Conservation (phyloP, 2,888 invertebrate species). For the Palloptera scutellata region DNA sequence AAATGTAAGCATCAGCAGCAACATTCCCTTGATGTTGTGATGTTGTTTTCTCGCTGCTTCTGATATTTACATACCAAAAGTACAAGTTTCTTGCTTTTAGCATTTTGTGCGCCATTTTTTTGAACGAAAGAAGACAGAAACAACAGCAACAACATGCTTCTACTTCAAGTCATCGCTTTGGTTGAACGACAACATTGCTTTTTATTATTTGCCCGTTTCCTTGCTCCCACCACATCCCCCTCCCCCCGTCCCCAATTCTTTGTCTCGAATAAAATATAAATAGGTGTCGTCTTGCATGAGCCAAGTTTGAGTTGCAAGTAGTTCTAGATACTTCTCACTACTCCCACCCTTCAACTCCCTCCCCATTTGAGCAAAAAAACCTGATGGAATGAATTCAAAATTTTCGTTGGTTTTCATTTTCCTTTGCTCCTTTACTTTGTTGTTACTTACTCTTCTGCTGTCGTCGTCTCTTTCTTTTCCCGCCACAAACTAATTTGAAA, state of each 20-base stretch:
- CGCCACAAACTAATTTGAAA: constrained; percentile 51
- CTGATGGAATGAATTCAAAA: constrained; percentile 1
- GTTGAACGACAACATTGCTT: constrained; percentile 23
- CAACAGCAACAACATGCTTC: constrained; percentile 5
- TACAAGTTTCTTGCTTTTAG: background rate
- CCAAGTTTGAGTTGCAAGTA: no score
- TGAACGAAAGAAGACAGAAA: constrained; percentile 3
- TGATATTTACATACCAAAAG: constrained; percentile 4
- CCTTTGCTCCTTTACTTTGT: no score
- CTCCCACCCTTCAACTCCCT: no score
- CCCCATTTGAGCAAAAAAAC: background rate
- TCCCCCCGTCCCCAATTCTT: no score
- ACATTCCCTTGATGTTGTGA: constrained; percentile 7
- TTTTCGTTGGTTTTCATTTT: no score
- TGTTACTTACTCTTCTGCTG: background rate
- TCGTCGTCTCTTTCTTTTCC: constrained; percentile 19
- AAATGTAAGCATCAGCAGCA: constrained; percentile 30
- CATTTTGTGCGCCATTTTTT: background rate
- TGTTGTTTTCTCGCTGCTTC: constrained; percentile 22
- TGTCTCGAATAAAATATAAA: no score
- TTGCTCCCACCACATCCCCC: no score
- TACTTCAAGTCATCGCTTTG: constrained; percentile 22
- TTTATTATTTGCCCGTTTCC: constrained; percentile 9
- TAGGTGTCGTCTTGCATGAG: no score
- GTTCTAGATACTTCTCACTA: no score